phyloP scores from a whole-genome alignment of 2,888 invertebrate species.

The Psylliodes chrysocephalus region DNA sequence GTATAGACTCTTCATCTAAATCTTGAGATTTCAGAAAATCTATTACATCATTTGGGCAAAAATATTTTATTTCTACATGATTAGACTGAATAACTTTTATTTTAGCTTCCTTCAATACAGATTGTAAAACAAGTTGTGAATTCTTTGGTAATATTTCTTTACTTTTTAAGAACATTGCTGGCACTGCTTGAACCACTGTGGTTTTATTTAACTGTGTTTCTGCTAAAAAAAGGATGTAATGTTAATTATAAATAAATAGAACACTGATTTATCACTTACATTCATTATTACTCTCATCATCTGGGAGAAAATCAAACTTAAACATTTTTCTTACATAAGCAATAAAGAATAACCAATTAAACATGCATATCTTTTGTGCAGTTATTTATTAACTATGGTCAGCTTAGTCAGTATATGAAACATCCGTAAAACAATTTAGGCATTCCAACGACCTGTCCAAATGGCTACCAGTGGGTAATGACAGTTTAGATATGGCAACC shows the following conservation, averaged over 20 bases:
- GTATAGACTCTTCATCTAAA: conserved; percentile 58
- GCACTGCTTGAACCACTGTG: background rate
- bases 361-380: too few relatives aligned
- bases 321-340: too few relatives aligned
- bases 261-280: conserved; percentile 23
- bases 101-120: background rate
- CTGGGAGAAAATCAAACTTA: conserved; percentile 47
- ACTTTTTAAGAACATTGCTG: background rate
- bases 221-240: background rate
- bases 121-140: background rate
- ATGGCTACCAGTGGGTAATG: too few relatives aligned
- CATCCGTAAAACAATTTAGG: too few relatives aligned
- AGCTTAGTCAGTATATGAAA: too few relatives aligned
- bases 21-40: conserved; percentile 54
- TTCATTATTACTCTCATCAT: conserved; percentile 27
- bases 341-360: too few relatives aligned
- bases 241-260: background rate
- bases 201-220: background rate
- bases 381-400: too few relatives aligned
- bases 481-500: too few relatives aligned
- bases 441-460: too few relatives aligned
- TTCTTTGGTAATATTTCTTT: background rate
- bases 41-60: conserved; percentile 62
- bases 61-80: conserved; percentile 65
- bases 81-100: conserved; percentile 30